These are phyloP conservation scores for Apostichopus leukothele DNA, from an alignment of 53 echinoderm and acorn worm genomes.

Conservation along the genomic window DNA sequence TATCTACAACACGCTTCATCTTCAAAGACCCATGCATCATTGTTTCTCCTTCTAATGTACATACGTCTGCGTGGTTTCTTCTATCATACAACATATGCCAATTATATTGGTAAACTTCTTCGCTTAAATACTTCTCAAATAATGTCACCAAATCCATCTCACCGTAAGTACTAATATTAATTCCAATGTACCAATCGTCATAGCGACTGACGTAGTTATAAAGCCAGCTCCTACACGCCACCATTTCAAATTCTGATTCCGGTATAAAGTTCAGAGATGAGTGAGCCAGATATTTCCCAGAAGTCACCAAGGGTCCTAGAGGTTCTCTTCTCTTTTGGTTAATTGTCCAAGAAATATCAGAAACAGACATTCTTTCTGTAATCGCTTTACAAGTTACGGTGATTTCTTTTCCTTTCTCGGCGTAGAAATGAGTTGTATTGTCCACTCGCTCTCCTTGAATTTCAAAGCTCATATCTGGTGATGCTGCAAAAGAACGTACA, in stretches of 20 bases:
- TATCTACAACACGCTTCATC: too few species aligned
- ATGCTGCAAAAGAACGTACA: neutral
- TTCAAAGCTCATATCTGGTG: neutral
- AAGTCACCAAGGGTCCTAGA: neutral
- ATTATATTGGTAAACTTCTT: too few species aligned
- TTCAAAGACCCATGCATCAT: too few species aligned
- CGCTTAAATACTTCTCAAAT: too few species aligned
- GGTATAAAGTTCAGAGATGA: neutral
- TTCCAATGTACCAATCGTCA: neutral
- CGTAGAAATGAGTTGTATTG: neutral
- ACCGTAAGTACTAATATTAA: neutral
- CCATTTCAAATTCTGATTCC: neutral
- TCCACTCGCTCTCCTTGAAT: neutral
- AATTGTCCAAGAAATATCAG: neutral
- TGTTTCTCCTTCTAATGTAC: too few species aligned
- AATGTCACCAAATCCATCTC: neutral
- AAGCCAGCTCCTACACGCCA: neutral
- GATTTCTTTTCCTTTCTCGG: neutral
- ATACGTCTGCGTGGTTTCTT: too few species aligned
- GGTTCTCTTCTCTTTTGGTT: neutral
- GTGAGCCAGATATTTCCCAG: neutral
- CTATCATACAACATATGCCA: too few species aligned
- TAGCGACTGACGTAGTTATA: neutral
- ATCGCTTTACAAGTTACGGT: neutral
- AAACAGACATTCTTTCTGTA: neutral